phyloP scores from a whole-genome alignment of 2,113 vertebrate genomes.

The Myxocyprinus asiaticus region DNA sequence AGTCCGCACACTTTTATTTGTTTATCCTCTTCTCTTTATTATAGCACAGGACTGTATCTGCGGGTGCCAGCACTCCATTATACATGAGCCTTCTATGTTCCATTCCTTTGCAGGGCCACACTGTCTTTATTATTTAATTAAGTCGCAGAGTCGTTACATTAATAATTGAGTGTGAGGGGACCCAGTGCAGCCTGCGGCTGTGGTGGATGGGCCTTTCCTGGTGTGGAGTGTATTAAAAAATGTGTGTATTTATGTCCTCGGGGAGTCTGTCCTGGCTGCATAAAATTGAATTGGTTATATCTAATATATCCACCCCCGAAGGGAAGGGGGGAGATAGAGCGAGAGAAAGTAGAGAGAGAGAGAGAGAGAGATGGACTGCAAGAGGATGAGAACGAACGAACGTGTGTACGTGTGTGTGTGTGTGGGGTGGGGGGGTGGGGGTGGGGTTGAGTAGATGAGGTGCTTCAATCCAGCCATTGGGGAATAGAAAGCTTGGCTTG shows the following conservation, averaged over 20 bases:
- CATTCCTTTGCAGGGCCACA: constrained; percentile 74
- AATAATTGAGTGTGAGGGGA: constrained; percentile 83
- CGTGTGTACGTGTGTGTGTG: background rate
- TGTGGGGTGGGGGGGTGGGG: constrained; percentile 41
- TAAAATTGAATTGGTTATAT: constrained; percentile 83
- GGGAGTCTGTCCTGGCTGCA: constrained; percentile 79
- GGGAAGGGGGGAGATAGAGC: constrained; percentile 26
- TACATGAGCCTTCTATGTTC: constrained; percentile 68
- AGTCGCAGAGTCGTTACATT: constrained; percentile 78
- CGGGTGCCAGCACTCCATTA: constrained; percentile 38
- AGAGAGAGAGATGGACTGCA: background rate
- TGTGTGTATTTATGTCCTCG: constrained; percentile 81
- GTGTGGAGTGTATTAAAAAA: constrained; percentile 83
- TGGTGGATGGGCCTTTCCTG: constrained; percentile 71
- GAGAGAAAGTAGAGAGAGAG: constrained; percentile 36
- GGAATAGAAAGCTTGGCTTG: constrained; percentile 63
- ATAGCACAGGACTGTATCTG: background rate
- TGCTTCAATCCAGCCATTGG: constrained; percentile 71
- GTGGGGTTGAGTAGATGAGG: constrained; percentile 62
- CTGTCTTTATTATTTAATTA: constrained; percentile 83
- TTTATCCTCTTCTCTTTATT: constrained; percentile 48
- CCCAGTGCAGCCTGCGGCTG: constrained; percentile 70
- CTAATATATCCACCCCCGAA: constrained; percentile 81
- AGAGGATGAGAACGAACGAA: constrained; percentile 1
- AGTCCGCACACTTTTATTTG: constrained; percentile 48